Evolutionary conservation across 2,113 vertebrate genomes (phyloP), one percentile per base, ranked within the genome.

Genomic region (Romanogobio albipinnatus): DNA sequence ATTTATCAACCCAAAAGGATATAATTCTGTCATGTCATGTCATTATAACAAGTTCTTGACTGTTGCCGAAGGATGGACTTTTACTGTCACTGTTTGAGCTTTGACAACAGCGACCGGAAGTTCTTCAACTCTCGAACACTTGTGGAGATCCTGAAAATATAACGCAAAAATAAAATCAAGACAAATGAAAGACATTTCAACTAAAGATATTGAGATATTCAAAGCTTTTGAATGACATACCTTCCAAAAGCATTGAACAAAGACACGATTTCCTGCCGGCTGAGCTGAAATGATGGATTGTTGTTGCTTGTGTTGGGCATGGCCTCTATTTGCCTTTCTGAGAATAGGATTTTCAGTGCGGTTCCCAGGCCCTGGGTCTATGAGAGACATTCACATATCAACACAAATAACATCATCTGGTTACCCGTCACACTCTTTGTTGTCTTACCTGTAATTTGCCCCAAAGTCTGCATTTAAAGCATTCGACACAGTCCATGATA

Each of bases 401-500:
- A 86, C 15, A 61, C 58, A 62, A 26, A 58, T 43, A 43, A 58
- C 70, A 39, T 9, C 1, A 24, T 45, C 62, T 15, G 58, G 6
- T 59, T 29, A 79, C n/a, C 76, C 10, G 3, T 6, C 9, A 9
- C 3, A 0, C 2, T 64, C 11, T 36, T 36, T 9, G 59, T 51
- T 4, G 8, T 78, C 71, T 64, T 70, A 96, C 97, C 95, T 99
- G 98, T 84, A 99, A 13, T 92, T 99, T 99, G 59, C 98, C 98
- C 97, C 97, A 99, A 13, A 99, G 94, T 7, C 97, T 95, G 78
- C 98, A 99, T 79, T 99, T 99, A 86, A 97, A 95, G 93, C 97
- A 99, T 81, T 96, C 97, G 22, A 99, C 96, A 1, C 97, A 99
- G 89, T 98, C 97, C 97, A 98, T 98, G 84, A 98, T 98, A 91